Conservation (phyloP, 2,888 invertebrate species). For the Nephrocerus scutellatus region DNA sequence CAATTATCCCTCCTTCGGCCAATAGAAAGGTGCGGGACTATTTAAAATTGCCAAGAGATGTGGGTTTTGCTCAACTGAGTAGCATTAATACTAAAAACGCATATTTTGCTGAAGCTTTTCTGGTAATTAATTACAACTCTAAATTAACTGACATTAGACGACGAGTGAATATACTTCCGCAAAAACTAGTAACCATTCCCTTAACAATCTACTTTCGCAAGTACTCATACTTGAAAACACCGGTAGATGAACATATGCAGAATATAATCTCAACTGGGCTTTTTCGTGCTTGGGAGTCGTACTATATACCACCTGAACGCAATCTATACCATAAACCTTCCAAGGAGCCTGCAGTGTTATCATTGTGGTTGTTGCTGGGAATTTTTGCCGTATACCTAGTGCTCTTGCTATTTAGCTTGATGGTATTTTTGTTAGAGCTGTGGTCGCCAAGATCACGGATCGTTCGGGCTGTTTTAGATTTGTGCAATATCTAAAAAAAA, state of each 20-base stretch:
- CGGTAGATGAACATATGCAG: conserved; percentile 5
- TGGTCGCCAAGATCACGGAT: conserved; percentile 17
- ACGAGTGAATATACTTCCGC: conserved; percentile 6
- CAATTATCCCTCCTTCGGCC: too few relatives aligned
- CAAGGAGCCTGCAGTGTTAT: conserved; percentile 10
- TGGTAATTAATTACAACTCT: not conserved
- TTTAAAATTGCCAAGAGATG: too few relatives aligned
- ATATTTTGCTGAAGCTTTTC: not conserved
- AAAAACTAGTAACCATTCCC: conserved; percentile 1
- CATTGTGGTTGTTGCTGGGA: conserved; percentile 12
- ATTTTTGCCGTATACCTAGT: conserved; percentile 16
- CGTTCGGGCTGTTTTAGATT: conserved; percentile 9
- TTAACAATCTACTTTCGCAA: conserved; percentile 15
- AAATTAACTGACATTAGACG: not conserved
- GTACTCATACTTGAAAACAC: conserved; percentile 10
- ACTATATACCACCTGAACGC: conserved; percentile 1
- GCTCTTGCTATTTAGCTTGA: conserved; percentile 2
- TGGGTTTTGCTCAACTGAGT: too few relatives aligned
- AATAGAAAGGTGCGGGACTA: too few relatives aligned
- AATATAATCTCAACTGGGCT: conserved; percentile 11
- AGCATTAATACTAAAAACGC: conserved; percentile 10
- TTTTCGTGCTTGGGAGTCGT: conserved; percentile 4
- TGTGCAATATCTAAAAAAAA: conserved; percentile 10
- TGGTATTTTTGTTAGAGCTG: conserved; percentile 15
- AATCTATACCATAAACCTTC: not conserved